These are phyloP conservation scores for Taenaris catops DNA, from an alignment of 2,888 invertebrate genomes.

Conservation along the genomic window DNA sequence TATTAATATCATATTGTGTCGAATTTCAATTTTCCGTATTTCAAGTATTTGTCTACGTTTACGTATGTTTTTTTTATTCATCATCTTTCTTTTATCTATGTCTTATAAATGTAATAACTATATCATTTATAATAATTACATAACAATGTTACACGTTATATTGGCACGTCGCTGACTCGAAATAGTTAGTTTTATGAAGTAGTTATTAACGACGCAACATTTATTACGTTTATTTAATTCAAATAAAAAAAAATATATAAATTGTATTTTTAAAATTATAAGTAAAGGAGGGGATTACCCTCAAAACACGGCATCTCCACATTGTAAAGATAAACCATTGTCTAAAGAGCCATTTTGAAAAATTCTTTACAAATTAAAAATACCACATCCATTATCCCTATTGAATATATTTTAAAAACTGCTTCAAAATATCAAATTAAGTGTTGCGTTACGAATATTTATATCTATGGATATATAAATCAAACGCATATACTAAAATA, in stretches of 20 bases:
- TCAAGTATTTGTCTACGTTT: conserved; percentile 32
- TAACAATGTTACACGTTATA: conserved; percentile 63
- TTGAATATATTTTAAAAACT: conserved; percentile 5
- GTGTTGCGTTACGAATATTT: conserved; percentile 49
- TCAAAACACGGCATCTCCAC: no score
- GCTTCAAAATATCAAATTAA: conserved; percentile 4
- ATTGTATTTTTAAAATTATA: no score
- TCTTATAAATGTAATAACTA: conserved; percentile 74
- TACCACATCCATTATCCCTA: no score
- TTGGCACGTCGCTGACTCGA: conserved; percentile 68
- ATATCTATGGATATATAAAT: conserved; percentile 68
- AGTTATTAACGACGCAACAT: conserved; percentile 1
- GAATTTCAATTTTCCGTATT: conserved; percentile 32
- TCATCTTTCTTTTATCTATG: conserved; percentile 52
- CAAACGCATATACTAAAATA: conserved; percentile 62
- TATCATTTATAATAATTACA: conserved; percentile 49
- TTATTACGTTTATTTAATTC: no score
- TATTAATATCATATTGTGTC: conserved; percentile 48
- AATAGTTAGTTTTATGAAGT: conserved; percentile 11
- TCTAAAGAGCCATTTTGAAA: no score
- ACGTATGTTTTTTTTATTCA: conserved; percentile 36
- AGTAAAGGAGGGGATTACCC: no score
- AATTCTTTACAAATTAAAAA: no score
- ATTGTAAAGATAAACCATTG: no score
- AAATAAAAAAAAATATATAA: no score